Evolutionary conservation across 2,113 vertebrate species (phyloP).

Genomic region (Ceyx melanurus): DNA sequence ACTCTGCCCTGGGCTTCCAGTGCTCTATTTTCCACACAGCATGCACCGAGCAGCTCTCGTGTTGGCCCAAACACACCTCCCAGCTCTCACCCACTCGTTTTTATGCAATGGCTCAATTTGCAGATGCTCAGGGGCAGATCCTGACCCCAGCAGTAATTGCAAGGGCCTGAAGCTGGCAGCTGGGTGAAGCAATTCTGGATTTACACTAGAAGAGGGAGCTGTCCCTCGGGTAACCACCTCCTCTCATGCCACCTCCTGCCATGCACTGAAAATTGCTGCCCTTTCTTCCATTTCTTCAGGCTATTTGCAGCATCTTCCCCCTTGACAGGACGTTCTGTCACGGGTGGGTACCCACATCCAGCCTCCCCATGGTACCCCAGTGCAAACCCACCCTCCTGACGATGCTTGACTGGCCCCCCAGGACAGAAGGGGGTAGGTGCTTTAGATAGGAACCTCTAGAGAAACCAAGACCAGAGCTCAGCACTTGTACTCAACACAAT

Average conservation of each 20-base stretch:
- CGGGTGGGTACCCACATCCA: background rate
- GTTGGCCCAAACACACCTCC: background rate
- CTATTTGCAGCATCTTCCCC: background rate
- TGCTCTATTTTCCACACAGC: background rate
- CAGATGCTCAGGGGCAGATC: background rate
- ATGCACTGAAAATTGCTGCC: background rate
- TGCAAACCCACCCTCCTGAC: background rate
- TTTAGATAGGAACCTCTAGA: background rate
- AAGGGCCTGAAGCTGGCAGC: background rate
- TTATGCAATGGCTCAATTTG: background rate
- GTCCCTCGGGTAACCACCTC: background rate
- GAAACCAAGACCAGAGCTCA: background rate
- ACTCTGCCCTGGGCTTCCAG: background rate
- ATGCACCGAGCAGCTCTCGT: background rate
- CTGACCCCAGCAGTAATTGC: background rate
- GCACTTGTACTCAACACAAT: background rate
- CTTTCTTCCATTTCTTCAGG: background rate
- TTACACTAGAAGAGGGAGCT: background rate
- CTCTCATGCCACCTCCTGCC: background rate
- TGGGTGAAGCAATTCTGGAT: background rate
- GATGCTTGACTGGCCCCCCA: accelerated
- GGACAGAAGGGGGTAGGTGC: background rate
- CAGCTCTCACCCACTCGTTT: background rate
- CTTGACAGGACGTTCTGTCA: background rate
- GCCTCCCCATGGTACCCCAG: background rate